A percentile compares a stretch with the other conserved stretches of the same genome.
Evolutionary conservation across 2,888 invertebrate genomes (phyloP).

Genomic region (Noctua janthe): DNA sequence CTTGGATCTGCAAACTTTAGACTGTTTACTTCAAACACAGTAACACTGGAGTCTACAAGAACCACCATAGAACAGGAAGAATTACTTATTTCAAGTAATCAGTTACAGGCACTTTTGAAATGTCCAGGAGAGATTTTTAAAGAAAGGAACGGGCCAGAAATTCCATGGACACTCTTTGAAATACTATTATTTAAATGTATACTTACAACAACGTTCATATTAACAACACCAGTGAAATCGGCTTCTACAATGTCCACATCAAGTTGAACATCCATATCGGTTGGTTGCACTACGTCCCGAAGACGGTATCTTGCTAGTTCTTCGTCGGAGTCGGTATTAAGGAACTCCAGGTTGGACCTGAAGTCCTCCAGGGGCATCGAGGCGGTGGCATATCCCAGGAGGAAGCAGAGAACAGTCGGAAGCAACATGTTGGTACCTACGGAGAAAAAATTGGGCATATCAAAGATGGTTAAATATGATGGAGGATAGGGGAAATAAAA

Average conservation of each 20-base stretch:
- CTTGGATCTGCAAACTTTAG: background rate
- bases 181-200: background rate
- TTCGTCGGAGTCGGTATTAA: constrained; percentile 77
- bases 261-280: constrained; percentile 75
- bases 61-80: background rate
- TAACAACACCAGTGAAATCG: constrained; percentile 78
- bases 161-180: background rate
- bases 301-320: constrained; percentile 79
- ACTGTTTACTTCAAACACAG: background rate
- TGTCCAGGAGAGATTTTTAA: background rate
- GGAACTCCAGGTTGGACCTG: constrained; percentile 79
- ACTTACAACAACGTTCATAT: constrained; percentile 78
- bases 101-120: background rate
- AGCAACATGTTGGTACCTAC: constrained; percentile 80
- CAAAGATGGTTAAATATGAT: background rate
- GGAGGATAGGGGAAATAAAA: background rate
- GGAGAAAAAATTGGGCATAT: background rate
- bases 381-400: constrained; percentile 76
- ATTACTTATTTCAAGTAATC: background rate
- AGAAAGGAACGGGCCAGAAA: background rate
- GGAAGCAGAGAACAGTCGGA: constrained; percentile 70
- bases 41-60: background rate
- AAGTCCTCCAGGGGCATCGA: constrained; percentile 75
- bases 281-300: constrained; percentile 78
- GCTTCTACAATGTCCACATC: constrained; percentile 80